Base-by-base conservation (phyloP, 2,888 invertebrate species). In the Spilosoma lubricipeda region DNA sequence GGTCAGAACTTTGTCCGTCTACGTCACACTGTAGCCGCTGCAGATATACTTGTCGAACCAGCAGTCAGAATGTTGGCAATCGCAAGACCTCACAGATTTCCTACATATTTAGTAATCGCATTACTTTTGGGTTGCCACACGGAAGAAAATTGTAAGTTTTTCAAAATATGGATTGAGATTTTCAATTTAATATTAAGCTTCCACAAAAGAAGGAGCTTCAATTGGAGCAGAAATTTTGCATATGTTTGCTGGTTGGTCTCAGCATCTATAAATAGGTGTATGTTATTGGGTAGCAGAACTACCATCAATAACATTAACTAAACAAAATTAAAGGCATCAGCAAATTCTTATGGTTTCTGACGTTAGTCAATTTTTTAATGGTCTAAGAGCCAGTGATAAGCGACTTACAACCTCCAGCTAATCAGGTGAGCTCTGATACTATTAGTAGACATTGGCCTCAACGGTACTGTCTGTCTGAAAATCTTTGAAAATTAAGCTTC, bases 41-140 rank as follows among this genome's bases (percentile, higher is more conserved):
- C 86, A 0, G 86, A 90, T 0, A 85, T 88, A 23, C 80, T 94
- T 0, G 74, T 78, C n/a, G 85, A 91, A 63, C 88, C 90, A 1
- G 77, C 80, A 0, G 86, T 84, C 36, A 88, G 90, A 39, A 94
- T 94, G 94, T 76, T 95, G 7, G 91, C 93, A 0, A 72, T 93
- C 2, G 76, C 92, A 0, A 75, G 82, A 0, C 36, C 87, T 2
- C 74, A 80, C 36, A 88, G 92, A 64, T 94, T 93, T 75, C 85
- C 89, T 0, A 88, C 89, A 0, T 94, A 89, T 74, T 77, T 93
- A 68, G 80, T 89, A 18, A 82, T 93, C 0, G 89, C 91, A 0
- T 77, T 94, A 11, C 63, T 94, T 15, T 78, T 95, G 13, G 92
- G 93, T 0, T 90, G 85, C 59, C 83, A 93, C 70, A 88, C 85